Evolutionary conservation across 2,113 vertebrate genomes (phyloP), one percentile per base, ranked within the genome.

Genomic region (Forbesichthys papilliferus): DNA sequence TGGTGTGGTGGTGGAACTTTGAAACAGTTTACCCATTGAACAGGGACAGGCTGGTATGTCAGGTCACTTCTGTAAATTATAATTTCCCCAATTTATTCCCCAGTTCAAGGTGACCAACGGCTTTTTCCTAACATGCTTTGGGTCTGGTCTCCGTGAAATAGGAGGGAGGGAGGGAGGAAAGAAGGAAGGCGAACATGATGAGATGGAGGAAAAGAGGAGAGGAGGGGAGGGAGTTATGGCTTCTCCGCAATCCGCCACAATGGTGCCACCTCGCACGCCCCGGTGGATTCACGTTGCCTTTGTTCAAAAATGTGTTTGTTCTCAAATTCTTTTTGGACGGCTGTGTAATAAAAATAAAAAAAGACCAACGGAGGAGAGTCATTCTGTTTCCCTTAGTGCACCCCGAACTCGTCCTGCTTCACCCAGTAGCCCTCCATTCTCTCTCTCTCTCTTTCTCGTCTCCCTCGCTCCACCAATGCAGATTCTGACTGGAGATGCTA

Each of bases 251-350:
- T 82, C 77, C 78, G 74, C 82, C 83, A 79, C 86, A 85, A 77
- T 34, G 82, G 85, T 81, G 89, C 86, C 89, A 91, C 89, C 89
- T 90, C 81, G 70, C 61, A 60, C 36, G 55, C 69, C 71, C 80
- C 83, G 74, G 69, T 42, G 74, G 88, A 81, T 90, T 91, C 88
- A 91, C 89, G 90, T 55, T 71, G 84, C 81, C 90, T 92, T 92
- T 91, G 91, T 92, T 91, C 68, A 89, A 91, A 91, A 89, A 91
- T 89, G 69, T 89, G 86, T 92, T 93, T 93, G 93, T 92, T 93
- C 91, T 92, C 87, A 69, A 88, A 91, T 93, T 93, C 90, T 92
- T 93, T 93, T 91, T 88, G 86, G 88, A 57, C 81, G 82, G 77
- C 81, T 82, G 73, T 83, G 83, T 90, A 79, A 83, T 82, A 89